Evolutionary conservation across 2,888 invertebrate genomes (phyloP), one percentile per base, ranked within the genome.

Genomic region (Andrena fulva): DNA sequence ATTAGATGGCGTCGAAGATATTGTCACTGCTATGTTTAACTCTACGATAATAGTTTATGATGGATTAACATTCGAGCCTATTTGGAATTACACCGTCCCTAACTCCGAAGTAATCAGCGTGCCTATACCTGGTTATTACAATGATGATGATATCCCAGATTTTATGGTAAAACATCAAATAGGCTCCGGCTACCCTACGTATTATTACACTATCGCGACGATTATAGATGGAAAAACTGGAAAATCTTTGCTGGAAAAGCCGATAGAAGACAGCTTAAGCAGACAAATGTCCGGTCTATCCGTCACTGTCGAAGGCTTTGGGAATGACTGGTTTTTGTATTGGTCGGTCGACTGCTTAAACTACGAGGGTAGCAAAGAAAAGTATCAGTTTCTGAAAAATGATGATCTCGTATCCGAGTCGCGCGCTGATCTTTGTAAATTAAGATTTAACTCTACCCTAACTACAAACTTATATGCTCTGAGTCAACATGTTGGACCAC

Each of bases 121-220:
- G 68, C 97, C 97, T 56, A 96, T 97, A 12, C 97, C 97, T 1
- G 97, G 97, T 0, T 97, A 96, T 93, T 98, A 96, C 90, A 97
- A 97, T 92, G 95, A 96, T 85, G 97, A 97, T 90, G 95, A 96
- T 86, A 93, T 96, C 6, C 97, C 97, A 0, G 98, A 98, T 93
- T 97, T 98, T 91, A 95, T 97, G 94, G 95, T 98, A 0, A 97
- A 97, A 87, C 97, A 95, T 89, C 95, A 95, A 75, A 93, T 95
- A 50, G 97, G 97, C 0, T 96, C 96, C 0, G 97, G 96, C 10
- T 97, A 96, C 93, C 97, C 97, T 0, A 94, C 96, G 0, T 97
- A 97, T 92, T 97, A 96, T 91, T 96, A 97, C 91, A 96, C 97
- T 3, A 95, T 96, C 91, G 96, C 96, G 90, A 94, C 93, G 20